Conservation (phyloP, 2,888 invertebrate genomes). For the Pristionchus mayeri region DNA sequence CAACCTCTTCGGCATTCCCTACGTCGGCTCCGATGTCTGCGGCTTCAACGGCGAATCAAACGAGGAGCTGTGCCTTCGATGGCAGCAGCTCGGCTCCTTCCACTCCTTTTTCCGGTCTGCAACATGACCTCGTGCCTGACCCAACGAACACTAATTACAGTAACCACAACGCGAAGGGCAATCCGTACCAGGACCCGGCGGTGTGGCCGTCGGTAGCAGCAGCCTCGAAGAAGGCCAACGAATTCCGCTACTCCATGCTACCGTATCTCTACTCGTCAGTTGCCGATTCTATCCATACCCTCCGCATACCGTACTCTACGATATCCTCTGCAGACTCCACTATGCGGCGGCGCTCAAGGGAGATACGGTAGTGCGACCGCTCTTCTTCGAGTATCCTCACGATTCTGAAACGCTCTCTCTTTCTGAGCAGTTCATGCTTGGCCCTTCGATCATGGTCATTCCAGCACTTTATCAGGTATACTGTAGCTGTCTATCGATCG, state of each 20-base stretch:
- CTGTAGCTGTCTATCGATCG: not conserved
- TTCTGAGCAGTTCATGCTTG: conserved; percentile 69
- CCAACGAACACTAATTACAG: conserved; percentile 24
- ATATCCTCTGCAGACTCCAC: conserved; percentile 61
- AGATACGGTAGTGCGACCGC: conserved; percentile 67
- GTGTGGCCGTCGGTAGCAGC: conserved; percentile 66
- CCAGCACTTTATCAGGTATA: conserved; percentile 61
- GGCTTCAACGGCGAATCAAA: conserved; percentile 77
- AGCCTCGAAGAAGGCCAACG: conserved; percentile 62
- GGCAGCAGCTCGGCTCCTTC: conserved; percentile 78
- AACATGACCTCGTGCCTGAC: not conserved
- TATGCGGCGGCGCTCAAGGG: conserved; percentile 63
- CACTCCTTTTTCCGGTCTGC: conserved; percentile 66
- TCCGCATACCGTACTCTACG: not conserved
- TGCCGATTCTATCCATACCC: not conserved
- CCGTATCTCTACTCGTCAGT: conserved; percentile 64
- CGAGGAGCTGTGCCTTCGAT: conserved; percentile 81
- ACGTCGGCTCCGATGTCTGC: conserved; percentile 78
- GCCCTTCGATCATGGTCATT: conserved; percentile 69
- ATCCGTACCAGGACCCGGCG: conserved; percentile 63
- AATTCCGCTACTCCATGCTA: conserved; percentile 64
- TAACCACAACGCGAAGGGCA: conserved; percentile 60
- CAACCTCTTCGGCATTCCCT: conserved; percentile 76
- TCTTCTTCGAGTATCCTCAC: conserved; percentile 70
- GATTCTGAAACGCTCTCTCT: conserved; percentile 61